phyloP scores from a whole-genome alignment of 1,140 invertebrate genomes.

The Eurytemora carolleeae region DNA sequence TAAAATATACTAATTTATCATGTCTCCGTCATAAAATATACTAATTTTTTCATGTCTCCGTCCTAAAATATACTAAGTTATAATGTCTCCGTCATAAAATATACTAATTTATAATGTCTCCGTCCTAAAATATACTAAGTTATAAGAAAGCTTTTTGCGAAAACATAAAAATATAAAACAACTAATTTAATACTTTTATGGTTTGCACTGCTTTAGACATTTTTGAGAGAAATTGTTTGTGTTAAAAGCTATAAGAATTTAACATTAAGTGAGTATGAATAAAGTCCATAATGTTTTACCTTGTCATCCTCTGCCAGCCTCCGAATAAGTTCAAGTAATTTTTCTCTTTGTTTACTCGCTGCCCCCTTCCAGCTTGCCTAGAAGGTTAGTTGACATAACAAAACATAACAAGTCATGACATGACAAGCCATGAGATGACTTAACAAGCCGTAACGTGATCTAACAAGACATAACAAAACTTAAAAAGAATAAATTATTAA shows the following conservation, averaged over 20 bases:
- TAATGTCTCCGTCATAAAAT: too few species aligned
- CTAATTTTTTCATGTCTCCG: too few species aligned
- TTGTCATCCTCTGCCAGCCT: conserved; percentile 92
- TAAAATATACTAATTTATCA: too few species aligned
- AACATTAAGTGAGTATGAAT: conserved; percentile 8
- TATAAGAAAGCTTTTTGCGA: neutral
- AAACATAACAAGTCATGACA: neutral
- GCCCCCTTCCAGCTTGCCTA: conserved; percentile 80
- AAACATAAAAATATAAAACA: conserved; percentile 4
- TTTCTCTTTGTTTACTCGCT: conserved; percentile 85
- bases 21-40: too few species aligned
- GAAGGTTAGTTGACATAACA: conserved; percentile 24
- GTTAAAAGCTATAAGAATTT: neutral
- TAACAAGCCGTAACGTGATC: neutral
- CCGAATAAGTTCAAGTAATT: conserved; percentile 79
- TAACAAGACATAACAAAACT: too few species aligned
- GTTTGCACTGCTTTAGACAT: neutral
- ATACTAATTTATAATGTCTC: too few species aligned
- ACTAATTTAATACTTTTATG: neutral
- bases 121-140: too few species aligned
- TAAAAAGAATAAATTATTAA: too few species aligned
- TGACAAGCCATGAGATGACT: neutral
- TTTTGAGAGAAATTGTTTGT: neutral
- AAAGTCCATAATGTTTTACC: too few species aligned
- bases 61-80: too few species aligned